A percentile compares a stretch with the other conserved stretches of the same genome.
These are phyloP conservation scores for Brachionichthys hirsutus DNA, from an alignment of 2,113 vertebrate genomes.

Conservation along the genomic window DNA sequence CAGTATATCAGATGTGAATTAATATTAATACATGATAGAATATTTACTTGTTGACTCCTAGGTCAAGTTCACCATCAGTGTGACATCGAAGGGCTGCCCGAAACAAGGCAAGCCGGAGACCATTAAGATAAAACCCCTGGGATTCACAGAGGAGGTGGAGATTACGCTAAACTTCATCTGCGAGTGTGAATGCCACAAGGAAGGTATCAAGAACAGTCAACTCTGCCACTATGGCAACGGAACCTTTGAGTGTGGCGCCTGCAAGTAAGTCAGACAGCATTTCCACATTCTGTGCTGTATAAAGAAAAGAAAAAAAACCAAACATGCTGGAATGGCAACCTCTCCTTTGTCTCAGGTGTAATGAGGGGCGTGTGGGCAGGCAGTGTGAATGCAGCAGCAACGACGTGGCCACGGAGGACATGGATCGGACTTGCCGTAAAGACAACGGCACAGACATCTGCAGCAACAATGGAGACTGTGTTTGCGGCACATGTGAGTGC, in stretches of 20 bases:
- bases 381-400: conserved; percentile 95
- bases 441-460: conserved; percentile 95
- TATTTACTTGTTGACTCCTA: conserved; percentile 44
- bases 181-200: conserved; percentile 87
- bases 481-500: conserved; percentile 95
- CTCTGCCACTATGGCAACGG: conserved; percentile 87
- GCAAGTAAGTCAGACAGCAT: conserved; percentile 80
- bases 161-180: conserved; percentile 91
- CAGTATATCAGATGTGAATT: too few species aligned
- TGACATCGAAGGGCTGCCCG: conserved; percentile 92
- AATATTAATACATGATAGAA: too few species aligned
- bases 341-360: conserved; percentile 79
- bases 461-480: conserved; percentile 96
- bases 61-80: conserved; percentile 90
- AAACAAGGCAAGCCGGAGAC: conserved; percentile 78
- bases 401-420: conserved; percentile 93
- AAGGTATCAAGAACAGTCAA: conserved; percentile 77
- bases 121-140: conserved; percentile 93
- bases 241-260: conserved; percentile 95
- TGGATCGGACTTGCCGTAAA: conserved; percentile 94
- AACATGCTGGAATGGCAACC: neutral
- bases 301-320: too few species aligned
- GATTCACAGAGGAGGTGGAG: conserved; percentile 95
- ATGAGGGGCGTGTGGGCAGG: conserved; percentile 90
- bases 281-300: neutral